These are phyloP conservation scores for Frankliniella intonsa DNA, from an alignment of 2,888 invertebrate species.

Conservation along the genomic window DNA sequence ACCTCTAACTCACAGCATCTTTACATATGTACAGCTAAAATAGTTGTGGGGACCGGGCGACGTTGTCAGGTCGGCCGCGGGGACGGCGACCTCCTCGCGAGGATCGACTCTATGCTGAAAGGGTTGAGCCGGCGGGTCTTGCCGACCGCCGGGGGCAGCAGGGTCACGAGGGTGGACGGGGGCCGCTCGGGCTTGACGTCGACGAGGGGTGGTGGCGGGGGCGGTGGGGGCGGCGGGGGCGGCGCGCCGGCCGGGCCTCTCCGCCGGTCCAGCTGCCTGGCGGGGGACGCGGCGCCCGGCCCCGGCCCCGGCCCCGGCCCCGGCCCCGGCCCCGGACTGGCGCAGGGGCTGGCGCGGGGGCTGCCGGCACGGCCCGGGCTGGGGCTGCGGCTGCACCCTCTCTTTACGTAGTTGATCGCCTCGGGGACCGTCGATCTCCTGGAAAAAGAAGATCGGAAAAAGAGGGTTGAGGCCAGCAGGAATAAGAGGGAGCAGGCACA, in stretches of 20 bases:
- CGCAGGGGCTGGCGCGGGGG: neutral
- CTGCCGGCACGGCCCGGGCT: conserved; percentile 16
- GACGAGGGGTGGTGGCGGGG: neutral
- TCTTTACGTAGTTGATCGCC: conserved; percentile 19
- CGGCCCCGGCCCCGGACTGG: neutral
- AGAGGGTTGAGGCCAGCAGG: neutral
- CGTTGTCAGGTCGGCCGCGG: neutral
- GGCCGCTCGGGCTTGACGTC: conserved; percentile 35
- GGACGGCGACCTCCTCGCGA: conserved; percentile 59
- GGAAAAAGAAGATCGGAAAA: neutral
- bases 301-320: neutral
- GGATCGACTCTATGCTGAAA: conserved; percentile 83
- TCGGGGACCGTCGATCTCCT: neutral
- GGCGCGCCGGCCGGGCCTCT: conserved; percentile 47
- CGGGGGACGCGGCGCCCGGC: conserved; percentile 38
- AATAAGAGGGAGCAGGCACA: neutral
- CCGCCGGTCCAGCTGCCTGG: conserved; percentile 49
- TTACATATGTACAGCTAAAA: too few relatives aligned
- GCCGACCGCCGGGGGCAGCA: conserved; percentile 42
- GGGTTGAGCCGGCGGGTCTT: conserved; percentile 69
- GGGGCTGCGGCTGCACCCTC: neutral
- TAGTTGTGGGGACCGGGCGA: too few relatives aligned
- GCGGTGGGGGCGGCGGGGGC: conserved; percentile 48
- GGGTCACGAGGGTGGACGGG: conserved; percentile 11
- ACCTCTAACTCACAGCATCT: too few relatives aligned